Evolutionary conservation across 2,888 invertebrate species (phyloP), one percentile per base, ranked within the genome.

Genomic region (Mimumesa dahlbomi): DNA sequence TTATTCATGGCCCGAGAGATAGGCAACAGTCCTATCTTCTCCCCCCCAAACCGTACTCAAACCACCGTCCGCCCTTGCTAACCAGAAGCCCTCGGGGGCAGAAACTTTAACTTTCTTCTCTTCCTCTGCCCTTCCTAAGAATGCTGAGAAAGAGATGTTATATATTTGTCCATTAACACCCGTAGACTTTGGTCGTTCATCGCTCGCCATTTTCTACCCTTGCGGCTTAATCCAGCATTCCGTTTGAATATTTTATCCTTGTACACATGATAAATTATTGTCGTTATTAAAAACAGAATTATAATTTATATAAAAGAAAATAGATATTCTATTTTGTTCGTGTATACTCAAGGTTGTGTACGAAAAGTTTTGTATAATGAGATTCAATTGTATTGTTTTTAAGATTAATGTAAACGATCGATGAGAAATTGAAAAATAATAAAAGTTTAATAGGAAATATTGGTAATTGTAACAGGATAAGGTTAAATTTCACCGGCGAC

Each of bases 1-100:
- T 85, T 85, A 87, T 86, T 85, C 86, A 86, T 82, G 79, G 81
- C 72, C 67, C 63, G 67, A 73, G 79, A 85, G 86, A 84, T 85
- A 85, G 83, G 82, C 77, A 80, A 81, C 82, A 77, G 79, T 82
- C 77, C 77, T 85, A 83, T 85, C 83, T 83, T 48, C 58, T 57
- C 62, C 54, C 58, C 61, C 40, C 49, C 53, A 50, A 74, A 69
- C 65, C 59, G 57, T 59, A 21, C 75, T 73, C 69, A 68, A 75
- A 53, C 54, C 67, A 31, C 43, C 68, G 31, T 65, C 52, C 25
- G 22, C 64, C 71, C 50, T 42, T 43, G 69, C 61, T 69, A 70
- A 79, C 77, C 74, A 67, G 73, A 75, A 79, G 70, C 76, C 83
- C 82, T 70, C 75, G 50, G 66, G 75, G 79, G 75, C 19, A 29